A percentile compares a stretch with the other conserved stretches of the same genome.
phyloP scores from a whole-genome alignment of 2,888 invertebrate species.

The Cyclophora punctaria region DNA sequence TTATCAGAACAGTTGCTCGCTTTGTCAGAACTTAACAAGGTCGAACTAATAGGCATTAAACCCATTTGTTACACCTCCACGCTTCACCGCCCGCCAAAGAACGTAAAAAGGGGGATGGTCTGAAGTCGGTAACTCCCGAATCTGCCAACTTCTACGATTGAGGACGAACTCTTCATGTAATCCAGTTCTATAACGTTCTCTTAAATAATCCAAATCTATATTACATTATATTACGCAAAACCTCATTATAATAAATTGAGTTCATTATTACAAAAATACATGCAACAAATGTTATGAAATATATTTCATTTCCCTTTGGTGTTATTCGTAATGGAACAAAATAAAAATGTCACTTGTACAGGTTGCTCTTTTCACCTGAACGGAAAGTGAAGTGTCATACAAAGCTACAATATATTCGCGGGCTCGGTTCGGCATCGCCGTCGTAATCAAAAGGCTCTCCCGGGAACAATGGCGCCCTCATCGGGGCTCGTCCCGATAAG shows the following conservation, averaged over 20 bases:
- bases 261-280: too few relatives aligned
- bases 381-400: constrained; percentile 68
- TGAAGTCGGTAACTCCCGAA: constrained; percentile 40
- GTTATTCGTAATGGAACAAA: constrained; percentile 6
- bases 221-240: too few relatives aligned
- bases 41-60: constrained; percentile 66
- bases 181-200: constrained; percentile 9
- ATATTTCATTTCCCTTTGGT: too few relatives aligned
- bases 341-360: constrained; percentile 29
- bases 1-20: constrained; percentile 47
- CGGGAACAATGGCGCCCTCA: constrained; percentile 73
- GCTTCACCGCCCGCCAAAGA: constrained; percentile 57
- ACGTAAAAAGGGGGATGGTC: constrained; percentile 48
- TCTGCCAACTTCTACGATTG: constrained; percentile 30
- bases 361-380: constrained; percentile 59
- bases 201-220: too few relatives aligned
- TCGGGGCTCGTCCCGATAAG: constrained; percentile 68
- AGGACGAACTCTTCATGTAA: constrained; percentile 19
- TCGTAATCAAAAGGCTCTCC: constrained; percentile 72
- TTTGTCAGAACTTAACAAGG: constrained; percentile 65
- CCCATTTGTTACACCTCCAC: constrained; percentile 64
- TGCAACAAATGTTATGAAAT: too few relatives aligned
- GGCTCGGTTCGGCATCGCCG: constrained; percentile 51
- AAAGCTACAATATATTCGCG: constrained; percentile 67
- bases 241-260: too few relatives aligned